Base-by-base conservation (phyloP, 2,888 invertebrate species). In the Spisula solida region DNA sequence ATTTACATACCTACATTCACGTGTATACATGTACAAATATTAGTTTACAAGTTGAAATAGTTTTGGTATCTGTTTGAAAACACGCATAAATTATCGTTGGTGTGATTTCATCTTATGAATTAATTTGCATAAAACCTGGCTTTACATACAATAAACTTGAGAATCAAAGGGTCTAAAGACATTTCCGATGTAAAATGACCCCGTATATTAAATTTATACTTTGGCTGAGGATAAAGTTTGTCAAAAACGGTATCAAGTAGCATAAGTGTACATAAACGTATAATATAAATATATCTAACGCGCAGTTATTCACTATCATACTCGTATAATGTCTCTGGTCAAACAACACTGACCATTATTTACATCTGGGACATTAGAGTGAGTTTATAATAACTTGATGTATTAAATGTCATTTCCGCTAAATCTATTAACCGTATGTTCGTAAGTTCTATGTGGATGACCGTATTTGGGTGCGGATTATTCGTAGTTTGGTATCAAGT, bases 101-200 rank as follows among this genome's bases (percentile, higher is more conserved):
- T 16, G 20, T 78, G 78, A 51, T 48, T 84, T 75, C 66, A 79
- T 85, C 79, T 56, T 79, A 55, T 20, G 47, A 78, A 56, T 75
- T 85, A 55, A 85, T 85, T 85, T 85, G 85, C 85, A 85, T 85
- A 85, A 85, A 85, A 79, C 55, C 75, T 16, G n/a, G 34, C 48
- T 80, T 80, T 51, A 80, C 48, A 18, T 31, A 79, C 34, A 29
- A 18, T 18, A 85, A 56, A 79, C 56, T 51, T 5, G 80, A 4
- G 34, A 14, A 31, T 75, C 51, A 83, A 83, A 75, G 48, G 31
- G 16, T 47, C 25, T 25, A 83, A 16, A 10, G 12, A 18, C 10
- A 31, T 75, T 16, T 75, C 47, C 51, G 25, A 25, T 56, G 85
- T 55, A 85, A 85, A 56, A 55, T 56, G 85, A 85, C 75, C 75